These are phyloP conservation scores for Chalcis sispes DNA, from an alignment of 2,888 invertebrate genomes.

Conservation along the genomic window DNA sequence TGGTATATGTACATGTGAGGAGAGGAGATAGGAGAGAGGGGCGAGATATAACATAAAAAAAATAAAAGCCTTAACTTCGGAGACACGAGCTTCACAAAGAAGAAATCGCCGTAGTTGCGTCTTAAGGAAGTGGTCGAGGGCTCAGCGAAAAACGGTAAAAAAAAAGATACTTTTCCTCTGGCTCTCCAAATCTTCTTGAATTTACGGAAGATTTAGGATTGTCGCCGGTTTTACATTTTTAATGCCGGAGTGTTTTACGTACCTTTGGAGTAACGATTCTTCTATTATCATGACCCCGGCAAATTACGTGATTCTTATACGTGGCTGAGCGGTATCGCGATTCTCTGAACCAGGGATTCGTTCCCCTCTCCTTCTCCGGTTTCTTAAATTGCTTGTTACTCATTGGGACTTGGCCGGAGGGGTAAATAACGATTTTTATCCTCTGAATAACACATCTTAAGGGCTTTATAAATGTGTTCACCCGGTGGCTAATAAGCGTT, in stretches of 20 bases:
- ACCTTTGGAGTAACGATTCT: slow-evolving; percentile 47
- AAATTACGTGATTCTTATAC: slow-evolving; percentile 49
- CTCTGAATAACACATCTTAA: slow-evolving; percentile 12
- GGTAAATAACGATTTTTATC: slow-evolving; percentile 2
- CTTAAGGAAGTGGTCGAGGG: slow-evolving; percentile 24
- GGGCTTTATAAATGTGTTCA: slow-evolving; percentile 7
- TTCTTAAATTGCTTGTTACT: slow-evolving; percentile 49
- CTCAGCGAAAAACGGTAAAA: background rate
- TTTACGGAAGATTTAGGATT: slow-evolving; percentile 62
- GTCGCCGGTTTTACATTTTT: slow-evolving; percentile 63
- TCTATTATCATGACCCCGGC: slow-evolving; percentile 42
- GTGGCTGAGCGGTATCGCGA: background rate
- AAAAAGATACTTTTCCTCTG: background rate
- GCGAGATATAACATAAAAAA: no score
- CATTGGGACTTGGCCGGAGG: background rate
- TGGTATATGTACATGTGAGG: background rate
- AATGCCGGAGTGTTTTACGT: slow-evolving; percentile 60
- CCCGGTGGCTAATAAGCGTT: background rate
- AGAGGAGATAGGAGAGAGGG: no score
- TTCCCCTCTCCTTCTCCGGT: no score
- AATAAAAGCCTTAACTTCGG: slow-evolving; percentile 53
- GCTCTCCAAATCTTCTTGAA: slow-evolving; percentile 53
- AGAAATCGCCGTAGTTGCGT: slow-evolving; percentile 23
- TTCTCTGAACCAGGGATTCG: background rate
- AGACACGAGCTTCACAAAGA: slow-evolving; percentile 22